Conservation (phyloP, 2,113 vertebrate genomes). For the Pantherophis guttatus region DNA sequence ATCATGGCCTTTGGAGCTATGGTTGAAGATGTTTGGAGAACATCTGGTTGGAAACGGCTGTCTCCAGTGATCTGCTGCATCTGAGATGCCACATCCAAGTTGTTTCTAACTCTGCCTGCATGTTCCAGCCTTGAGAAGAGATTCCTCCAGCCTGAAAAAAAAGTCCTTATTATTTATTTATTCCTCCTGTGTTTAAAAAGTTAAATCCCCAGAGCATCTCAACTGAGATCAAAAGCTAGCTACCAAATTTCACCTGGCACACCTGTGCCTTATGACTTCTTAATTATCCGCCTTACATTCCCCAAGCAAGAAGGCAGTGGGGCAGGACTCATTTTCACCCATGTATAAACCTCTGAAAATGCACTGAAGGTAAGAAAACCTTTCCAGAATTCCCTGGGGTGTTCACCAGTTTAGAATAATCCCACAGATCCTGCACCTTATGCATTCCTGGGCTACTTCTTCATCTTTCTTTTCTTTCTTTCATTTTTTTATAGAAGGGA, state of each 20-base stretch:
- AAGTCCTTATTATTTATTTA: constrained; percentile 76
- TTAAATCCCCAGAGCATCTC: constrained; percentile 81
- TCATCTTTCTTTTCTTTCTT: constrained; percentile 51
- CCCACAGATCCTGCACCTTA: constrained; percentile 41
- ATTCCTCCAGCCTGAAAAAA: neutral
- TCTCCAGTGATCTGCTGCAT: neutral
- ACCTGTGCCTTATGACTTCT: constrained; percentile 75
- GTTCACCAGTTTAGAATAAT: constrained; percentile 38
- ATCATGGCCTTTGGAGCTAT: neutral
- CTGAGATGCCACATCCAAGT: neutral
- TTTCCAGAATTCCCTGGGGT: constrained; percentile 69
- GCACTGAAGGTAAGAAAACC: constrained; percentile 39
- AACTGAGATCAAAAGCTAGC: constrained; percentile 81
- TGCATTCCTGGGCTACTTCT: constrained; percentile 36
- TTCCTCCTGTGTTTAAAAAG: constrained; percentile 78
- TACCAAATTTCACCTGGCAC: constrained; percentile 78
- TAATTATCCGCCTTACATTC: constrained; percentile 73
- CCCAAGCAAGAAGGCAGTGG: constrained; percentile 60
- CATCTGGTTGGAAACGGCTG: neutral
- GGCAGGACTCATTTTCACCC: constrained; percentile 44
- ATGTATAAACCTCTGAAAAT: constrained; percentile 56
- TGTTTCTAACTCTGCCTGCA: constrained; percentile 61
- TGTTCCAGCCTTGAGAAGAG: constrained; percentile 62
- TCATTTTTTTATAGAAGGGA: constrained; percentile 24
- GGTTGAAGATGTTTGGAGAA: neutral